Percentiles rank a stretch among this genome's conserved stretches.
Evolutionary conservation across 2,888 invertebrate species (phyloP).

Genomic region (Pinctada fucata): DNA sequence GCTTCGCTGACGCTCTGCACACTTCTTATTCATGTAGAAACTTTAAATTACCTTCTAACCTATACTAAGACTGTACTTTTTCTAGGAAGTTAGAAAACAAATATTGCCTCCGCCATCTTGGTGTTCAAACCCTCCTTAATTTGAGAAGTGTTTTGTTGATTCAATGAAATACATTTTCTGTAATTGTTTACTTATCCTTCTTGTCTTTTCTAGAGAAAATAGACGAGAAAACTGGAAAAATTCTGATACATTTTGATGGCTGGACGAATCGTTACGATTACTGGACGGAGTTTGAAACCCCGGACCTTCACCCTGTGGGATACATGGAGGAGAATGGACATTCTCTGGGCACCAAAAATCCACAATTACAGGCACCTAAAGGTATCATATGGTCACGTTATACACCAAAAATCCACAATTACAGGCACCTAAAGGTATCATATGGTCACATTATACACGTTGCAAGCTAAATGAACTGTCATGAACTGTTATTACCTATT

Average conservation of each 20-base stretch:
- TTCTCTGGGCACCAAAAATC: slow-evolving; percentile 7
- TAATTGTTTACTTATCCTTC: no score
- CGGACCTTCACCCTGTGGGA: slow-evolving; percentile 67
- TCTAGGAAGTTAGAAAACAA: no score
- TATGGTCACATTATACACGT: neutral
- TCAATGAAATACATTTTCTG: no score
- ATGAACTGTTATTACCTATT: neutral
- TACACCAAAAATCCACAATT: slow-evolving; percentile 27
- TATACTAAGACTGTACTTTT: no score
- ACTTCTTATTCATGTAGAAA: no score
- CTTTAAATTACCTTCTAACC: no score
- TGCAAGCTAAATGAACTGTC: no score
- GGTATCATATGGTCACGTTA: slow-evolving; percentile 34
- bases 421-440: slow-evolving; percentile 53
- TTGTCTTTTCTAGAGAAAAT: slow-evolving; percentile 42
- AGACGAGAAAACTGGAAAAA: slow-evolving; percentile 46
- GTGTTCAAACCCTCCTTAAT: no score
- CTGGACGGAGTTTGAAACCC: slow-evolving; percentile 48
- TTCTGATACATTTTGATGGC: slow-evolving; percentile 72
- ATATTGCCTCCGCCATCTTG: no score
- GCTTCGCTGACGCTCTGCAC: no score
- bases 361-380: slow-evolving; percentile 49
- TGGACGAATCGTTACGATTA: slow-evolving; percentile 67
- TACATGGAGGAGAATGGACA: slow-evolving; percentile 48
- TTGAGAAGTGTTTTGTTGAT: no score